Evolutionary conservation across 1,140 invertebrate species (phyloP), one percentile per base, ranked within the genome.

Genomic region (Arion vulgaris): DNA sequence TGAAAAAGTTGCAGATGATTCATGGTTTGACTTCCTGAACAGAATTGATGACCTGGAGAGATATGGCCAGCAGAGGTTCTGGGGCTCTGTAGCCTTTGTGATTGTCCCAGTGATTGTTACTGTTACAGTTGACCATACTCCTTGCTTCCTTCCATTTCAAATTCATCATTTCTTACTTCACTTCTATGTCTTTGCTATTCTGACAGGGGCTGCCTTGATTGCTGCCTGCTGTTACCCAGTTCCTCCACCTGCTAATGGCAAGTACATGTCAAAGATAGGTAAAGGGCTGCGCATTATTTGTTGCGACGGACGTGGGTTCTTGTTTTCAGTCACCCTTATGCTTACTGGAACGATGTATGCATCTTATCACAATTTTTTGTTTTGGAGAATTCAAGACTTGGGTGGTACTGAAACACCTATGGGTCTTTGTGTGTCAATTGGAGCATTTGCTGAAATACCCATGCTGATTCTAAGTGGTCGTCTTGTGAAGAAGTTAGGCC

Each of bases 11-110:
- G 89, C 90, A 32, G 91, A 92, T 87, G 90, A 92, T 83, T 84
- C 88, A 9, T 92, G 91, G 91, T 92, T 90, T 87, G 91, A 92
- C 80, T 91, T 91, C 74, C 75, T 92, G 32, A 90, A 92, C 76
- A 85, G 87, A 32, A 88, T 91, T 83, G 91, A 92, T 86, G 87
- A 89, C 62, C 75, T 92, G 71, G 91, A 92, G 83, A 90, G 90
- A 66, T 92, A 92, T 86, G 91, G 90, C 19, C 88, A 89, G 79
- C 90, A 92, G 68, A 86, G 90, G 39, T 85, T 90, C 7, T 91
- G 89, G 87, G 86, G 87, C 1, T 87, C 88, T 28, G 80, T 91
- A 41, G 88, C 89, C 23, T 89, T 87, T 81, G 87, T 89, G 17
- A 28, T 91, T 0, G 84, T 91, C 49, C 89, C 91, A 9, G 71